Evolutionary conservation across 2,888 invertebrate species (phyloP), one percentile per base, ranked within the genome.

Genomic region (Rhagophthalmus giganteus): DNA sequence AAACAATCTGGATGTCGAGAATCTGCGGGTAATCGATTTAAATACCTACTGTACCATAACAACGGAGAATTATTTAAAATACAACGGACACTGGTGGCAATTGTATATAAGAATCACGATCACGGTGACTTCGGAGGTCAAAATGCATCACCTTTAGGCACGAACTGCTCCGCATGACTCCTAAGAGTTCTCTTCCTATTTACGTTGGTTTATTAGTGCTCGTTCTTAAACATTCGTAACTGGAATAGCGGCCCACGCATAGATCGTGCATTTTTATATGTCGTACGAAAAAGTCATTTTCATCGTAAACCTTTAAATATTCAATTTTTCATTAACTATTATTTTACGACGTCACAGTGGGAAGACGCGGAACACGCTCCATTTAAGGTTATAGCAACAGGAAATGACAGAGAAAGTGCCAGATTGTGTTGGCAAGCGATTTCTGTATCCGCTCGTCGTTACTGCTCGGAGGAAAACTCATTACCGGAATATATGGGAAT

Each of bases 101-200:
- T n/a, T 28, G 10, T 24, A 24, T 8, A 10, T 10, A 15, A 15
- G 35, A 14, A 48, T 48, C 15, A 8, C 37, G 27, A 27, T 10
- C 10, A 35, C 7, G 8, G 7, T 15, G 35, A 41, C 40, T 46
- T 32, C 8, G 11, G 48, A 38, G 58, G 55, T 57, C 54, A 59
- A 49, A 52, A 58, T 57, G 57, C 58, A 58, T 60, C 54, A 60
- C 57, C 58, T 55, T 39, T 33, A 39, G 39, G 52, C 60, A 60
- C 60, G 60, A 59, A 42, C 48, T 39, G 46, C 50, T 55, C 52
- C 34, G 54, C 58, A 57, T 51, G 55, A 51, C 57, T 54, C 51
- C 45, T 31, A 40, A 27, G 14, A 54, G 25, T 44, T 50, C 37
- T 35, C 32, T 50, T 50, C 50, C 26, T 44, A 37, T 49, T 50